These are phyloP conservation scores for Sclerurus mexicanus DNA, from an alignment of 2,113 vertebrate genomes.

Conservation along the genomic window DNA sequence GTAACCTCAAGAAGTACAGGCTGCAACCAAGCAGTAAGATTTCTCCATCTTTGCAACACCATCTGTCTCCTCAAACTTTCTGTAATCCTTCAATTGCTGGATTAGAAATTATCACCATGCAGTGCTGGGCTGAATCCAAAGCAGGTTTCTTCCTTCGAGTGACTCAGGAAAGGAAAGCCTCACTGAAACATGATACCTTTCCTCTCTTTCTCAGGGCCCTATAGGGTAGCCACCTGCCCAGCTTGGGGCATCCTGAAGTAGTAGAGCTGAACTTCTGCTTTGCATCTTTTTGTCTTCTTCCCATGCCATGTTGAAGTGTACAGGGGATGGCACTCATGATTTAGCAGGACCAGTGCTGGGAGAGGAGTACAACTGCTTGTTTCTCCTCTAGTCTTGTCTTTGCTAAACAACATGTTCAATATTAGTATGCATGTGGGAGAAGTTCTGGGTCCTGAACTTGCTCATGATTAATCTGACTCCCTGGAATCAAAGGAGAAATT, in stretches of 20 bases:
- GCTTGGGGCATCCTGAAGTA: neutral
- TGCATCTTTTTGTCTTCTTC: neutral
- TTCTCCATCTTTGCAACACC: neutral
- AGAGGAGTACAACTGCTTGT: neutral
- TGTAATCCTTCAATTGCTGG: slow-evolving; percentile 38
- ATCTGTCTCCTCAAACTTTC: slow-evolving; percentile 55
- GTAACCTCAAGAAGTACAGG: neutral
- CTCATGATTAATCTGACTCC: neutral
- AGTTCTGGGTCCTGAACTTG: neutral
- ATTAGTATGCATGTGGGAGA: neutral
- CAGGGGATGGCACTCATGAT: neutral
- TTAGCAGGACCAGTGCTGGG: neutral
- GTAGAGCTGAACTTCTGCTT: neutral
- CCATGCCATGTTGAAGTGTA: neutral
- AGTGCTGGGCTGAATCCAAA: neutral
- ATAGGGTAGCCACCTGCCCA: neutral
- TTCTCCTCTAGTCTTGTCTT: neutral
- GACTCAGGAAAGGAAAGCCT: neutral
- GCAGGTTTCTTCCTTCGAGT: neutral
- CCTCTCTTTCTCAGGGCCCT: neutral
- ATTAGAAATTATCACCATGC: slow-evolving; percentile 40
- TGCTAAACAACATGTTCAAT: neutral
- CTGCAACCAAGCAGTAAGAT: slow-evolving; percentile 26
- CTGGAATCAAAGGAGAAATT: neutral
- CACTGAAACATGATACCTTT: fast-evolving